Base-by-base conservation (phyloP, 2,888 invertebrate species). In the Bellardia pandia region DNA sequence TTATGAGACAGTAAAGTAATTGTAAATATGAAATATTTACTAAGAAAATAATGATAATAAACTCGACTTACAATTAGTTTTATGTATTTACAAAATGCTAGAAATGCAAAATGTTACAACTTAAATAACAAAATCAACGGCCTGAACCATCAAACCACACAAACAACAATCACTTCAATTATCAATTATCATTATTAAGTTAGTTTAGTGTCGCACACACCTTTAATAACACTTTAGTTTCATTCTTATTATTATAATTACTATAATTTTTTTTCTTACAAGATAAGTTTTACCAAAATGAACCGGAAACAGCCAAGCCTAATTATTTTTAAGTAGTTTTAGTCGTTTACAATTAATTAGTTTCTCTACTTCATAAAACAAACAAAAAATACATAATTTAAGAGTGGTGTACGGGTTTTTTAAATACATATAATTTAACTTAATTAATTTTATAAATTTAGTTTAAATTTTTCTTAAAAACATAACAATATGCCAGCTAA, bases 371-470 rank as follows among this genome's bases (percentile, higher is more conserved):
- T 77, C 16, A 62, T 68, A 23, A 81, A 78, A 58, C 48, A 53
- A 69, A 76, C 9, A 62, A 75, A 79, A 80, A 81, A 72, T 69
- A 78, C 42, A 85, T 85, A 85, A 64, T 69, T 74, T 88, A 81
- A 68, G 69, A 74, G 71, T 85, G 88, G 88, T 88, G 84, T 88
- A 86, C 86, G 88, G 88, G 88, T 86, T 86, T 85, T 78, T 71
- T 72, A 77, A 56, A 64, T 30, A 68, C 11, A 13, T 45, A 45
- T 82, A 74, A 66, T 88, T 83, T 80, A 85, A 78, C 76, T 77
- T 74, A 85, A 77, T 60, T 78, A 64, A 60, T 81, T 75, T 80
- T 72, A 60, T 75, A 66, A 82, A 78, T 58, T 85, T 77, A 81
- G 78, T 74, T 69, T 48, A 81, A 66, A 68, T 71, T 84, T 42